phyloP scores from a whole-genome alignment of 2,888 invertebrate genomes.

The Lacanobia wlatinum region DNA sequence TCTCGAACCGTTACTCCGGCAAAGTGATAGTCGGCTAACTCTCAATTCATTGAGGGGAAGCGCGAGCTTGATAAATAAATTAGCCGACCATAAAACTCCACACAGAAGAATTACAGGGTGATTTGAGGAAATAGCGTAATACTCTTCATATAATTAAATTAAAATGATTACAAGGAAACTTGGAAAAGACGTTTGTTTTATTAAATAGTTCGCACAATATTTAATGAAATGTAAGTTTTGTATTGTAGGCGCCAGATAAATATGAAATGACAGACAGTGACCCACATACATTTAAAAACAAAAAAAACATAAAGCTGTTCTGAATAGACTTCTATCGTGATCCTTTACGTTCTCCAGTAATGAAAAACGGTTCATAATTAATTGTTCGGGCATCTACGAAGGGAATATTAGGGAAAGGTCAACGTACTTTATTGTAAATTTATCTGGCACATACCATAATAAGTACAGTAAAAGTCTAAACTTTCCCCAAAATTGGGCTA shows the following conservation, averaged over 20 bases:
- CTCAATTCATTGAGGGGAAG: slow-evolving; percentile 56
- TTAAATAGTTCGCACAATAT: slow-evolving; percentile 25
- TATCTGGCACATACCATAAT: too few relatives aligned
- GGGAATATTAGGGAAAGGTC: too few relatives aligned
- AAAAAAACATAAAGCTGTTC: too few relatives aligned
- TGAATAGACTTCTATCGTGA: too few relatives aligned
- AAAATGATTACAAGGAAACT: slow-evolving; percentile 45
- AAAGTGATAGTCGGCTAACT: slow-evolving; percentile 56
- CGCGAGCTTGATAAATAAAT: slow-evolving; percentile 59
- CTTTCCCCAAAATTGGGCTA: slow-evolving; percentile 30
- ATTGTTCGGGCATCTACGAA: too few relatives aligned
- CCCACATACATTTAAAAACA: too few relatives aligned
- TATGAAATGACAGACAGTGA: too few relatives aligned
- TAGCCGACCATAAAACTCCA: slow-evolving; percentile 54
- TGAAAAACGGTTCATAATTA: too few relatives aligned
- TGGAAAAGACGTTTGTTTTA: slow-evolving; percentile 14
- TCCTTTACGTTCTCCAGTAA: too few relatives aligned
- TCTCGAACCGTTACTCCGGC: slow-evolving; percentile 32
- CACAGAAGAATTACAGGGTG: slow-evolving; percentile 54
- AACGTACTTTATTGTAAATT: too few relatives aligned
- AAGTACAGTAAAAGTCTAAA: slow-evolving; percentile 2
- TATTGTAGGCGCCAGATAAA: too few relatives aligned
- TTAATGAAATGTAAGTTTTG: background rate
- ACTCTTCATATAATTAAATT: slow-evolving; percentile 55
- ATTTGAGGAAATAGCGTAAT: slow-evolving; percentile 44